Conservation (phyloP, 1,140 invertebrate genomes). For the Vanessa tameamea region DNA sequence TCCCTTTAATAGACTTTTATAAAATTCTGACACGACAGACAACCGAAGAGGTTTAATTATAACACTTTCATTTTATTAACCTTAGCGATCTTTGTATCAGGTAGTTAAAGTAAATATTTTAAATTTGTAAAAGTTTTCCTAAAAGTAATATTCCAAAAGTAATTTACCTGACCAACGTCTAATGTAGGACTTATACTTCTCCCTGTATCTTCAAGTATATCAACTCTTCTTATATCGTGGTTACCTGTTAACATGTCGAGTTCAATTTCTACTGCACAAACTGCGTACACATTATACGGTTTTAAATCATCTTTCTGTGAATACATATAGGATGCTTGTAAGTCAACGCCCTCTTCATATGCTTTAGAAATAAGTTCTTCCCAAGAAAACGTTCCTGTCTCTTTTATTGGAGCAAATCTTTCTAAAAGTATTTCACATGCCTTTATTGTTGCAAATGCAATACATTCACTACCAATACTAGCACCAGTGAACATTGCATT, state of each 20-base stretch:
- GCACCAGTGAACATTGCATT: conserved; percentile 85
- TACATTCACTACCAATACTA: conserved; percentile 75
- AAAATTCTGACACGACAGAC: too few species aligned
- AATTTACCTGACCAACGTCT: conserved; percentile 89
- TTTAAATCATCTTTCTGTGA: conserved; percentile 78
- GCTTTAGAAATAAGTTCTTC: conserved; percentile 82
- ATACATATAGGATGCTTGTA: conserved; percentile 84
- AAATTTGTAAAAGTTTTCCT: too few species aligned
- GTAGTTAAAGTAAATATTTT: too few species aligned
- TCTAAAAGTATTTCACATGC: conserved; percentile 84
- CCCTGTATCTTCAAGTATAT: conserved; percentile 89
- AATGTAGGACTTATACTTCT: conserved; percentile 88
- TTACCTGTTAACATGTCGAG: conserved; percentile 91
- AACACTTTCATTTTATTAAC: too few species aligned
- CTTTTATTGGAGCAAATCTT: conserved; percentile 83
- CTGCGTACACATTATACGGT: conserved; percentile 83
- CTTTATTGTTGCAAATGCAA: conserved; percentile 82
- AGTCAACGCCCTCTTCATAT: conserved; percentile 81
- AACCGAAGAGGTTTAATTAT: too few species aligned
- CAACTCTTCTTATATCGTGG: conserved; percentile 84
- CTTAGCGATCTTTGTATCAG: too few species aligned
- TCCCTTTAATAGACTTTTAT: too few species aligned
- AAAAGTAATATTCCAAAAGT: too few species aligned
- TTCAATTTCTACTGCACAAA: conserved; percentile 85
- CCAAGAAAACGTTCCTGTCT: conserved; percentile 83